Conservation (phyloP, 2,888 invertebrate species). For the Cheilosia grossa region DNA sequence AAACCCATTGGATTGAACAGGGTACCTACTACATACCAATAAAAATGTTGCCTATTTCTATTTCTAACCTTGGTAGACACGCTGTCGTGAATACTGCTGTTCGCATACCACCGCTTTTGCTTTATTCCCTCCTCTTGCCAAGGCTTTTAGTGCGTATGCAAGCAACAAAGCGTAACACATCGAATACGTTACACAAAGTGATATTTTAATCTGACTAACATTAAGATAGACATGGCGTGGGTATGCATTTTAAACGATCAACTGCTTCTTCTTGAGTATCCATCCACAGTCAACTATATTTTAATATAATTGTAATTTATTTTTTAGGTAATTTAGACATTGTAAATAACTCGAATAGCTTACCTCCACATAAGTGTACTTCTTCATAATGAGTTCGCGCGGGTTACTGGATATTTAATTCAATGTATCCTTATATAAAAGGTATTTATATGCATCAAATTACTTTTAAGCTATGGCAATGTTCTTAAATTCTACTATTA, state of each 20-base stretch:
- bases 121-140: neutral
- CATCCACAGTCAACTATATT: neutral
- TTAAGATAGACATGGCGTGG: conserved; percentile 8
- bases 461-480: too few relatives aligned
- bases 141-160: conserved; percentile 15
- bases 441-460: too few relatives aligned
- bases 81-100: conserved; percentile 7
- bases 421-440: too few relatives aligned
- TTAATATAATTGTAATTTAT: conserved; percentile 10
- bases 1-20: neutral
- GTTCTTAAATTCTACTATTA: too few relatives aligned
- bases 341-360: neutral
- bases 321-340: neutral
- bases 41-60: neutral
- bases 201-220: conserved; percentile 45
- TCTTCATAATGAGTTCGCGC: too few relatives aligned
- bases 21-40: neutral
- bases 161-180: conserved; percentile 33
- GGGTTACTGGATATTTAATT: too few relatives aligned
- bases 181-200: conserved; percentile 12
- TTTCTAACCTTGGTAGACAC: conserved; percentile 26
- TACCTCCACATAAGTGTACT: too few relatives aligned
- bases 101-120: conserved; percentile 4
- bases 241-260: neutral
- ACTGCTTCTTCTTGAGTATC: conserved; percentile 15